Evolutionary conservation across 2,888 invertebrate species (phyloP).

Genomic region (Tenodera sinensis): DNA sequence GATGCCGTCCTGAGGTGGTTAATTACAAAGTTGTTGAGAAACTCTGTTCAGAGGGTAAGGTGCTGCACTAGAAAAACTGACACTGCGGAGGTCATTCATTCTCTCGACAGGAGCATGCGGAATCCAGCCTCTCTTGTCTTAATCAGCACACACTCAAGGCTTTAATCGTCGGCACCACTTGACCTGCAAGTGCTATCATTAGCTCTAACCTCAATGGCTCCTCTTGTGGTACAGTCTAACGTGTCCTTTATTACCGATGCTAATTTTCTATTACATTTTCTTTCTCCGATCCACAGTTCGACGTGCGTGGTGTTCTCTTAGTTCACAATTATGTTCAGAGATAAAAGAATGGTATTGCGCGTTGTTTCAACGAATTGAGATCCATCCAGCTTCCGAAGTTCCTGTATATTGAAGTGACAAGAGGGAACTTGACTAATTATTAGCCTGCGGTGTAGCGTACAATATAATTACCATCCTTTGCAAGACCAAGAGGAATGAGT

Average conservation of each 20-base stretch:
- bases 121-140: neutral
- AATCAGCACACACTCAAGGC: neutral
- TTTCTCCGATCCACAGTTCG: neutral
- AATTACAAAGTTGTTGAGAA: conserved; percentile 21
- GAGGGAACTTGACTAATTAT: no score
- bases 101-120: neutral
- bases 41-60: neutral
- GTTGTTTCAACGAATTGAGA: no score
- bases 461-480: no score
- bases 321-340: no score
- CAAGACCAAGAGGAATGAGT: no score
- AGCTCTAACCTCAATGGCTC: neutral
- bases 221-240: neutral
- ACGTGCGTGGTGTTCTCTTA: no score
- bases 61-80: neutral
- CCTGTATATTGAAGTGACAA: no score
- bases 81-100: conserved; percentile 5
- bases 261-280: neutral
- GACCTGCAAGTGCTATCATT: neutral
- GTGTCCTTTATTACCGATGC: neutral
- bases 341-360: no score
- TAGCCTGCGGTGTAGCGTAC: no score
- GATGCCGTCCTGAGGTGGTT: conserved; percentile 7
- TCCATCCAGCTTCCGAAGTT: no score
- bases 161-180: neutral